Percentiles rank a stretch among this genome's conserved stretches.
Evolutionary conservation across 2,888 invertebrate genomes (phyloP).

Genomic region (Catocala fraxini): DNA sequence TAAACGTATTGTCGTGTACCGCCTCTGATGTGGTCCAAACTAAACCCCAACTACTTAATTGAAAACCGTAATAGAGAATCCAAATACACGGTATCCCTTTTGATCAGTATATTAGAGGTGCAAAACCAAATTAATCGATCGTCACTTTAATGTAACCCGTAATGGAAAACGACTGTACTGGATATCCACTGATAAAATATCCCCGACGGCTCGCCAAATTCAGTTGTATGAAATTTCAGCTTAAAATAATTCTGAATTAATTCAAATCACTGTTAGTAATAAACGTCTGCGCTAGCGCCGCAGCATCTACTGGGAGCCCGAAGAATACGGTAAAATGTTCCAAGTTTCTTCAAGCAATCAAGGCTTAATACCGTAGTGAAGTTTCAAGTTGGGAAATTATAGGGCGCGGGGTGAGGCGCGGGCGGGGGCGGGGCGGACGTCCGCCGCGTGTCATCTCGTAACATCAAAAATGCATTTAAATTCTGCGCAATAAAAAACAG

Average conservation of each 20-base stretch:
- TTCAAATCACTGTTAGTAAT: conserved; percentile 82
- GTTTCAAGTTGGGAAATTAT: conserved; percentile 88
- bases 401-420: conserved; percentile 74
- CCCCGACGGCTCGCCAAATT: conserved; percentile 41
- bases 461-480: conserved; percentile 89
- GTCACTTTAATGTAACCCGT: conserved; percentile 57
- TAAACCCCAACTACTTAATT: conserved; percentile 84
- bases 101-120: conserved; percentile 73
- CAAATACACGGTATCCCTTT: conserved; percentile 83
- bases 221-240: conserved; percentile 53
- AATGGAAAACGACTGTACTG: conserved; percentile 61
- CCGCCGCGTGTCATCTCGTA: conserved; percentile 88
- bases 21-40: conserved; percentile 77
- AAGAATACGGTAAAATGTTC: conserved; percentile 87
- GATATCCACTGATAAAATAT: conserved; percentile 39
- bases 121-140: conserved; percentile 71
- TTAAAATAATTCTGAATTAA: conserved; percentile 75
- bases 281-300: conserved; percentile 81
- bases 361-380: conserved; percentile 87
- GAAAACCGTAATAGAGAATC: conserved; percentile 82
- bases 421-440: conserved; percentile 69
- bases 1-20: conserved; percentile 86
- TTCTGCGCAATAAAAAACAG: conserved; percentile 87
- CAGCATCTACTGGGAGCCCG: conserved; percentile 84
- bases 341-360: conserved; percentile 88